phyloP scores from a whole-genome alignment of 2,113 vertebrate genomes.

The rabbit (Oryctolagus cuniculus) region DNA sequence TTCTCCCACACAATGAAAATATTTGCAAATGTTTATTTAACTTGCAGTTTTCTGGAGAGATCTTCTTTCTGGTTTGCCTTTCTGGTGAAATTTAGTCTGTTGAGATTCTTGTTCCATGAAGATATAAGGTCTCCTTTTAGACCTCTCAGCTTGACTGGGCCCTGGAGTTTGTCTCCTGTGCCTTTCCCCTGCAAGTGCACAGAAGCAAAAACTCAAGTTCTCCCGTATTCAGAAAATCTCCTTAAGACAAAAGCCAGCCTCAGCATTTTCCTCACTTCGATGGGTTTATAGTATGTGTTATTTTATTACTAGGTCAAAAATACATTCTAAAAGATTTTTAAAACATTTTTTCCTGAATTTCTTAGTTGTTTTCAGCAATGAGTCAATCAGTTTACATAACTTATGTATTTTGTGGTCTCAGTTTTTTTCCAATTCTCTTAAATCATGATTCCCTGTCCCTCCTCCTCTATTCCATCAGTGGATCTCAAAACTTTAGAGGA shows the following conservation, averaged over 20 bases:
- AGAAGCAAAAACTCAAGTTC: not conserved
- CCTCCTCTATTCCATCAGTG: not conserved
- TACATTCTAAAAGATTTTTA: not conserved
- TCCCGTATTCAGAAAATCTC: not conserved
- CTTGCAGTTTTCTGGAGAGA: not conserved
- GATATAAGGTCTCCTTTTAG: not conserved
- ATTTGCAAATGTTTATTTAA: not conserved
- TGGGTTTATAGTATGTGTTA: not conserved
- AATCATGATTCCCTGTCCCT: not conserved
- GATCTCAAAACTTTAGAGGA: not conserved
- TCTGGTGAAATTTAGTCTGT: not conserved
- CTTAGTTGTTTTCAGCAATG: not conserved
- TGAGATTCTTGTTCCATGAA: not conserved
- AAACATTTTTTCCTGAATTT: not conserved
- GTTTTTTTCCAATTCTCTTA: conserved; percentile 14
- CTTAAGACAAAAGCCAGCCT: not conserved
- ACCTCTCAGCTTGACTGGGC: not conserved
- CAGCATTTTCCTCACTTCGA: not conserved
- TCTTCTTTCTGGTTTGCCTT: not conserved
- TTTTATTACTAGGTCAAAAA: not conserved
- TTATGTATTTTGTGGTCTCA: not conserved
- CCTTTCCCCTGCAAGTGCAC: not conserved
- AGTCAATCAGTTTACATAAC: not conserved
- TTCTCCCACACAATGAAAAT: not conserved
- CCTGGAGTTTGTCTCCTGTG: not conserved